Evolutionary conservation across 1,140 invertebrate genomes (phyloP).

Genomic region (Odontomachus brunneus): DNA sequence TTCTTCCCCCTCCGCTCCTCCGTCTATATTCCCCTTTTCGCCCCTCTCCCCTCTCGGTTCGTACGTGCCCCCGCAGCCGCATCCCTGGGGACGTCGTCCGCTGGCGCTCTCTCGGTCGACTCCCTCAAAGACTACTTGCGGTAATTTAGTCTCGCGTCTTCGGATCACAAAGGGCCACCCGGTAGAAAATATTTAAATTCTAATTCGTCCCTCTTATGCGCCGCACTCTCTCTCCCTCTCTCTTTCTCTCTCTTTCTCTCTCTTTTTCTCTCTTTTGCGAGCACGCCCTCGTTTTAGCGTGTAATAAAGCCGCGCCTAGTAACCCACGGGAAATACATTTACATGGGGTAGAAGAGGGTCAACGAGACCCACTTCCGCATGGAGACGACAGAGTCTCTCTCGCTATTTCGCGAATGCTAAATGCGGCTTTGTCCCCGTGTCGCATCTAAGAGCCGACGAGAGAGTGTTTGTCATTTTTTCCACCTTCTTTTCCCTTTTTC

Average conservation of each 20-base stretch:
- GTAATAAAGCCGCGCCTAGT: constrained; percentile 58
- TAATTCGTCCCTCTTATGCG: constrained; percentile 57
- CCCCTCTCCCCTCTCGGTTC: constrained; percentile 11
- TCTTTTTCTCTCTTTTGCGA: neutral
- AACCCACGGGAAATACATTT: constrained; percentile 60
- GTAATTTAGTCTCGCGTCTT: constrained; percentile 66
- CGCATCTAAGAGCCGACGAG: constrained; percentile 25
- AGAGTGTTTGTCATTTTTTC: constrained; percentile 38
- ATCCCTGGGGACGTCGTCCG: constrained; percentile 41
- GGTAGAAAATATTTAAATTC: constrained; percentile 67
- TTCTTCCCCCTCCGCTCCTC: neutral
- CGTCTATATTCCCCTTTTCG: too few relatives aligned
- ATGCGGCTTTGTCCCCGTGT: constrained; percentile 39
- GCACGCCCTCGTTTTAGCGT: constrained; percentile 46
- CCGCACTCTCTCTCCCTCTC: constrained; percentile 12
- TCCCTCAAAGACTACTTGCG: constrained; percentile 66
- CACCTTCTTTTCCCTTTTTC: neutral
- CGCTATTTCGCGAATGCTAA: constrained; percentile 58
- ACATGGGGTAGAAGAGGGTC: constrained; percentile 53
- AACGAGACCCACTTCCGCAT: constrained; percentile 45
- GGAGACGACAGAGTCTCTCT: neutral
- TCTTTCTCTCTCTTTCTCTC: too few relatives aligned
- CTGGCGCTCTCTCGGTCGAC: neutral
- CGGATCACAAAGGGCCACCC: constrained; percentile 45
- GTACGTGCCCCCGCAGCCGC: constrained; percentile 21